Evolutionary conservation across 2,113 vertebrate genomes (phyloP).

Genomic region (Pitta sordida): DNA sequence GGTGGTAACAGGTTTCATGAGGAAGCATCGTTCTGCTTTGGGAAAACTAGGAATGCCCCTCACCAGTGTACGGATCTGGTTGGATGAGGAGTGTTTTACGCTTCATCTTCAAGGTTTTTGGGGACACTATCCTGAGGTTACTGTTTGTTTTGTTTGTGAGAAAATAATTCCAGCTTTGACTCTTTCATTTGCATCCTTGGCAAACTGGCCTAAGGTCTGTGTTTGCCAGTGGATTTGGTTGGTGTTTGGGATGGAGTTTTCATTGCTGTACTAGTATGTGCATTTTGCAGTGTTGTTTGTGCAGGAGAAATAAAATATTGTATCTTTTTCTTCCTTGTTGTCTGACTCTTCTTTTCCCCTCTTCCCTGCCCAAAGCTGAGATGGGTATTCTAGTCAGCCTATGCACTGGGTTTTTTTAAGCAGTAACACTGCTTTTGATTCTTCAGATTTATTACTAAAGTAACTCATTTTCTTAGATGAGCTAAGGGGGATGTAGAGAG

Average conservation of each 20-base stretch:
- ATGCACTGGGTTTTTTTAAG: not conserved
- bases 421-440: not conserved
- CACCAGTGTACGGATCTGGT: not conserved
- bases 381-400: not conserved
- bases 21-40: rapidly evolving
- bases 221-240: not conserved
- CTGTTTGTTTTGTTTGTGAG: not conserved
- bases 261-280: not conserved
- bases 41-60: not conserved
- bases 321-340: not conserved
- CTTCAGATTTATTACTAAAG: not conserved
- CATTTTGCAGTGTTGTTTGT: not conserved
- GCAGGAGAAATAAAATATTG: not conserved
- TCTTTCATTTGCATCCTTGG: not conserved
- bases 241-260: not conserved
- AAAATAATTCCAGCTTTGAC: not conserved
- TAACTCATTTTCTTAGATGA: not conserved
- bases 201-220: not conserved
- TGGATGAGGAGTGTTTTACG: rapidly evolving
- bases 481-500: not conserved
- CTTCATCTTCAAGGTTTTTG: not conserved
- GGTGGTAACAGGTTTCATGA: not conserved
- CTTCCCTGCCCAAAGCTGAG: not conserved
- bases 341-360: not conserved
- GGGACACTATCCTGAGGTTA: not conserved